Conservation (phyloP, 2,888 invertebrate species). For the Cephus pulcher region DNA sequence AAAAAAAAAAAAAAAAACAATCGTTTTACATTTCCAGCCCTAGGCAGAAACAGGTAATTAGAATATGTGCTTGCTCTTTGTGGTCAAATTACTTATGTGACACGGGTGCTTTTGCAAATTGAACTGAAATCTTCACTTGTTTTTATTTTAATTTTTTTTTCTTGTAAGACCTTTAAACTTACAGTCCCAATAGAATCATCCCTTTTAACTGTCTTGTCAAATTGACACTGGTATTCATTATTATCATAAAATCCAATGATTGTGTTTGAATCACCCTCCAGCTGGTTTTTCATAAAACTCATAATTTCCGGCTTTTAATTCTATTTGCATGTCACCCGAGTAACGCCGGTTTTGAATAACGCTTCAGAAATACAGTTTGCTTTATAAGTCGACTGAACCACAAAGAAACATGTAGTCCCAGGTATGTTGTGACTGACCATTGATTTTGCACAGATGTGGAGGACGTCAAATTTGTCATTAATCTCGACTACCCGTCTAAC, state of each 20-base stretch:
- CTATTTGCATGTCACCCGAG: slow-evolving; percentile 32
- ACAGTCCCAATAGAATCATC: background rate
- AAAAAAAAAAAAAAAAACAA: slow-evolving; percentile 52
- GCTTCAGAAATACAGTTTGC: slow-evolving; percentile 34
- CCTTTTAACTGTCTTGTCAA: background rate
- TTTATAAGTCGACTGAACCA: slow-evolving; percentile 58
- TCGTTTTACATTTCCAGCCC: slow-evolving; percentile 65
- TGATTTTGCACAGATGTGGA: slow-evolving; percentile 85
- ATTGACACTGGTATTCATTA: background rate
- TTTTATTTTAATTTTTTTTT: slow-evolving; percentile 9
- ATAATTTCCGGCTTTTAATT: slow-evolving; percentile 27
- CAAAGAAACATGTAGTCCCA: slow-evolving; percentile 57
- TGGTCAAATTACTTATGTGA: slow-evolving; percentile 54
- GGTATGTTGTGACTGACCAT: slow-evolving; percentile 34
- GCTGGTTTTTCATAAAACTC: background rate
- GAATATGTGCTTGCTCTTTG: slow-evolving; percentile 62
- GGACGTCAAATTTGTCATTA: slow-evolving; percentile 99
- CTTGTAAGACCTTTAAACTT: background rate
- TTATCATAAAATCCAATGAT: background rate
- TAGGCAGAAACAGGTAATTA: slow-evolving; percentile 62
- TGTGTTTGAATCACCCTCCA: background rate
- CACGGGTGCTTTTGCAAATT: slow-evolving; percentile 38
- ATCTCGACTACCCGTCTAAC: slow-evolving; percentile 97
- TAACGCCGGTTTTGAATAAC: background rate
- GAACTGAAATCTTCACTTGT: slow-evolving; percentile 28